Evolutionary conservation across 2,797 vertebrate genomes (phyloP), one percentile per base, ranked within the genome.

Genomic region (Diglossa cyanea): DNA sequence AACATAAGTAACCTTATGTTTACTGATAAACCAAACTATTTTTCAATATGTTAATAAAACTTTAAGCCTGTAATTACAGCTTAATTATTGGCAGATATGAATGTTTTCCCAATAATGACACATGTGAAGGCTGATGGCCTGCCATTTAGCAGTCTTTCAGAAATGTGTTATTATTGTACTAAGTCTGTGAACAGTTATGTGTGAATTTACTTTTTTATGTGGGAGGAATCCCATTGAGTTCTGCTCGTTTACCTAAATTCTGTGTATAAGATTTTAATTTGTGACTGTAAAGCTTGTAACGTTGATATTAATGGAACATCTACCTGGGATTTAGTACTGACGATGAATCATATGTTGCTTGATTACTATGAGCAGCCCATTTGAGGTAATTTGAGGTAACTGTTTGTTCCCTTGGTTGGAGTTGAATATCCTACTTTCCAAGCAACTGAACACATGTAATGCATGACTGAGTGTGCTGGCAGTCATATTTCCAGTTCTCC

Each of bases 61-160:
- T 95, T 81, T 62, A 66, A 51, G 30, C 28, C 63, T 70, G 10
- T 72, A 65, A 75, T 86, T 86, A 5, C 33, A 55, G 25, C 25
- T 55, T 92, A 94, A 90, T 95, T 92, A 93, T 84, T 86, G 70
- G 39, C 76, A 92, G 25, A 75, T 84, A 47, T 8, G 23, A 88
- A 75, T 86, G 67, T 76, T 75, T 90, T 77, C 53, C n/a, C 61
- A 48, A 13, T 93, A 87, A 73, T 67, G 68, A 61, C 61, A 73
- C 23, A 50, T 13, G 20, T 21, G 51, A 92, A 87, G 51, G 37
- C 55, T 84, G 47, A 40, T 92, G 80, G 35, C 54, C 66, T 88
- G 66, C 51, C 71, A 37, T 72, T 90, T 86, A 72, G 33, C 58
- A 92, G 31, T 68, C 42, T 88, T 81, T 42, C 2, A 31, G 51